phyloP scores from a whole-genome alignment of 1,140 invertebrate species.

The Cheumatopsyche charites region DNA sequence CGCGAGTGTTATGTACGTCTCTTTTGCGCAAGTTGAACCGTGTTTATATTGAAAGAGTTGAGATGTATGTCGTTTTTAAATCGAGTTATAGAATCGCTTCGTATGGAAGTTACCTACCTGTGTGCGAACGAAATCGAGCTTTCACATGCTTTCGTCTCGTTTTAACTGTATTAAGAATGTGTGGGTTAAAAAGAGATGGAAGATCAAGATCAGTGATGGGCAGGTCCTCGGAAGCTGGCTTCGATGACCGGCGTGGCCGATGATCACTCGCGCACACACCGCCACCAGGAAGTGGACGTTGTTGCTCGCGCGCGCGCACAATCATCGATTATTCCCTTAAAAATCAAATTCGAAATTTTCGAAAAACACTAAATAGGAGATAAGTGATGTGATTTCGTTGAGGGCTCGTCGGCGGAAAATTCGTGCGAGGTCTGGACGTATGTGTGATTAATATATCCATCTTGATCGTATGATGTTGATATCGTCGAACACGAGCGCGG shows the following conservation, averaged over 20 bases:
- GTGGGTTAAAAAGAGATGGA: slow-evolving; percentile 21
- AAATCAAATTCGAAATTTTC: neutral
- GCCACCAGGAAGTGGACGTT: slow-evolving; percentile 44
- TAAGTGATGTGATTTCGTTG: too few species aligned
- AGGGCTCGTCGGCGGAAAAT: too few species aligned
- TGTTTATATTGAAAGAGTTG: neutral
- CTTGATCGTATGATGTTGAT: slow-evolving; percentile 47
- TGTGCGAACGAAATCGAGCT: slow-evolving; percentile 46
- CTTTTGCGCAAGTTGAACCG: neutral
- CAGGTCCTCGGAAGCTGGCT: slow-evolving; percentile 34
- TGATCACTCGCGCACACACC: slow-evolving; percentile 28
- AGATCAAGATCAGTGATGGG: slow-evolving; percentile 40
- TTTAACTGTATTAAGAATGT: neutral
- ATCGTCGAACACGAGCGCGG: slow-evolving; percentile 58
- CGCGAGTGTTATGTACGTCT: slow-evolving; percentile 5
- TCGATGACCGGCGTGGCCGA: slow-evolving; percentile 35
- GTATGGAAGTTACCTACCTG: slow-evolving; percentile 38
- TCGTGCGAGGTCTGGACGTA: neutral
- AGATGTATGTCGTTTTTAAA: slow-evolving; percentile 13
- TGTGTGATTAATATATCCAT: too few species aligned
- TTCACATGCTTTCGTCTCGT: slow-evolving; percentile 24
- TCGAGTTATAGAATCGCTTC: slow-evolving; percentile 39
- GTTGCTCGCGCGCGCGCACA: slow-evolving; percentile 55
- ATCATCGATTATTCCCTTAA: slow-evolving; percentile 59
- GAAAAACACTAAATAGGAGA: neutral